Base-by-base conservation (phyloP, 1,140 invertebrate species). In the Drosophila subpulchrella region DNA sequence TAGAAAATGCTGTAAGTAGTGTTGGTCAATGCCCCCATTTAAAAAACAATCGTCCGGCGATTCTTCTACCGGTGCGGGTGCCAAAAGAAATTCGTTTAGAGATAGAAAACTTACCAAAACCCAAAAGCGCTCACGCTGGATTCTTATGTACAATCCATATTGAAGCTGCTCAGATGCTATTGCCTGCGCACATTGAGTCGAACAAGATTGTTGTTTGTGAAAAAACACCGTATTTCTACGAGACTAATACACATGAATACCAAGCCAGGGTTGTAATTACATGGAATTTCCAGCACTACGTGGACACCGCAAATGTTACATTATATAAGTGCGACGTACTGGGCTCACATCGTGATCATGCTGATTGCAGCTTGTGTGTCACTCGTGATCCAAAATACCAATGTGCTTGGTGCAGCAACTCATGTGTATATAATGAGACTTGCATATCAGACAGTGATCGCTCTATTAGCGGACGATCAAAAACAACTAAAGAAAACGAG, bases 291-390 rank as follows among this genome's bases (percentile, higher is more conserved):
- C 97, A 97, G 91, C 97, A 98, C 92, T 97, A 98, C 86, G 95
- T 98, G 44, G 97, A 98, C 90, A 97, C 96, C 7, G 97, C 97
- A 15, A 96, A 95, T 84, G 96, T 99, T 48, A 97, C 96, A 20
- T 93, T 99, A 34, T 99, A 98, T 92, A 99, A 99, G 93, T 99
- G 98, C 93, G 96, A 97, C 92, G 96, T 98, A 56, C 93, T 99
- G 59, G 98, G 98, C 12, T 97, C 97, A 5, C 97, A 98, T 92
- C 94, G 97, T 46, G 96, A 97, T 85, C 96, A 98, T 91, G 96
- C 97, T 8, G 98, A 99, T 91, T 99, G 98, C 93, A 98, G 97
- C 13, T 93, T 98, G 24, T 99, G 98, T 92, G 96, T 98, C 15
- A 98, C 97, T 1, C 94, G 97, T 38, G 96, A 97, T 92, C 93